Base-by-base conservation (phyloP, 2,888 invertebrate genomes). In the Pachycephus smyrnensis region DNA sequence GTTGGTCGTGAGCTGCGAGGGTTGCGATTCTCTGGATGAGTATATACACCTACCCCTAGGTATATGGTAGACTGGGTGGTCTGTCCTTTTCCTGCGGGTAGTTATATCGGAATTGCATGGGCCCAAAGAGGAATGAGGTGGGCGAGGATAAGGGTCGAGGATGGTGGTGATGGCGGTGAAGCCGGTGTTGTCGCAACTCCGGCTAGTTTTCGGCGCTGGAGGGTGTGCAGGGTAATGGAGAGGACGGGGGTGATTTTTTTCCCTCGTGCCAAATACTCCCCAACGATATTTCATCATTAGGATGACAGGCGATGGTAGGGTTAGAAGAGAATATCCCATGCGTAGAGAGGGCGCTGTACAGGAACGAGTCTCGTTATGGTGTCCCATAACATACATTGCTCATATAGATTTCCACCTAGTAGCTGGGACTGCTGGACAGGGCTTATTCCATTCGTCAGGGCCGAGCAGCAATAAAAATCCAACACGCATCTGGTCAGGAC, bases 241-340 rank as follows among this genome's bases (percentile, higher is more conserved):
- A 4, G 69, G 30, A 32, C 11, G 32, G 30, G 69, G 15, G 37
- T 75, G 76, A 77, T 80, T 79, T 30, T 71, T 33, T 12, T 2
- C 31, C 71, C 71, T 23, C 30, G 74, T 82, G 78, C 82, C 71
- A 55, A 82, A 83, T 81, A 86, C 15, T 83, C 83, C 83, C 82
- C 82, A 79, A 88, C 88, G 87, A 91, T 91, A 91, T 91, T 91
- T 91, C 91, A 91, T 91, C 91, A 90, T 91, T 91, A 91, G 85
- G 80, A 86, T 87, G 90, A 90, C 90, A 89, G 23, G 23, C 86
- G 83, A 86, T 80, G 88, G 86, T 89, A 90, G 90, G 90, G 89
- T 90, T 90, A 88, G 86, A 84, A 9, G 23, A 55, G 55, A 55
- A 55, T 55, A 55, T 55, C 55, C 55, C 55, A 55, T 55, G 23